These are phyloP conservation scores for Sebastes matsubarae DNA, from an alignment of 2,797 vertebrate genomes.

Conservation along the genomic window DNA sequence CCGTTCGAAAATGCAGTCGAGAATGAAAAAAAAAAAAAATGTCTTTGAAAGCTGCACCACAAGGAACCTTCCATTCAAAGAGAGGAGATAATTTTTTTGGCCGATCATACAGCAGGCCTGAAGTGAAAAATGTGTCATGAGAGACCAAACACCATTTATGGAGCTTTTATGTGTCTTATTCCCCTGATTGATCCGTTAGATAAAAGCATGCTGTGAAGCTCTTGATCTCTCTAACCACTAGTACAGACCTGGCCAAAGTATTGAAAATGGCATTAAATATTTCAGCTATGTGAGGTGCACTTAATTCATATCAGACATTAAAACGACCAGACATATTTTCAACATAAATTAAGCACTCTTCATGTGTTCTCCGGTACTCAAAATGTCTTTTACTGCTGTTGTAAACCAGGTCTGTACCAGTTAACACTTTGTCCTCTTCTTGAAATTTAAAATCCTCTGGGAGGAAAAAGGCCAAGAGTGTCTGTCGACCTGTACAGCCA, in stretches of 20 bases:
- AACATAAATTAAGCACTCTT: constrained; percentile 72
- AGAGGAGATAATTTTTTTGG: constrained; percentile 72
- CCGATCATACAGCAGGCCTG: constrained; percentile 78
- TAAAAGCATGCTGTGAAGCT: constrained; percentile 87
- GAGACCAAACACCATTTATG: constrained; percentile 72
- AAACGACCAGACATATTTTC: constrained; percentile 59
- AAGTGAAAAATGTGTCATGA: constrained; percentile 62
- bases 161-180: constrained; percentile 70
- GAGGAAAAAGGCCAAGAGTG: constrained; percentile 69
- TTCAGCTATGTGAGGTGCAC: constrained; percentile 56
- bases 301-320: constrained; percentile 45
- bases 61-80: constrained; percentile 84
- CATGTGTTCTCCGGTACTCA: constrained; percentile 52
- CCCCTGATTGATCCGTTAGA: constrained; percentile 75
- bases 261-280: constrained; percentile 66
- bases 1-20: constrained; percentile 79
- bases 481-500: constrained; percentile 88
- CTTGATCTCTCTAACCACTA: constrained; percentile 48
- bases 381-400: constrained; percentile 48
- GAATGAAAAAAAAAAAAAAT: constrained; percentile 65
- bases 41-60: constrained; percentile 85
- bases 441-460: constrained; percentile 52
- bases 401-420: constrained; percentile 72
- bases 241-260: constrained; percentile 63
- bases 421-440: constrained; percentile 52